Base-by-base conservation (phyloP, 2,888 invertebrate genomes). In the Mesopsocus fuscifrons region DNA sequence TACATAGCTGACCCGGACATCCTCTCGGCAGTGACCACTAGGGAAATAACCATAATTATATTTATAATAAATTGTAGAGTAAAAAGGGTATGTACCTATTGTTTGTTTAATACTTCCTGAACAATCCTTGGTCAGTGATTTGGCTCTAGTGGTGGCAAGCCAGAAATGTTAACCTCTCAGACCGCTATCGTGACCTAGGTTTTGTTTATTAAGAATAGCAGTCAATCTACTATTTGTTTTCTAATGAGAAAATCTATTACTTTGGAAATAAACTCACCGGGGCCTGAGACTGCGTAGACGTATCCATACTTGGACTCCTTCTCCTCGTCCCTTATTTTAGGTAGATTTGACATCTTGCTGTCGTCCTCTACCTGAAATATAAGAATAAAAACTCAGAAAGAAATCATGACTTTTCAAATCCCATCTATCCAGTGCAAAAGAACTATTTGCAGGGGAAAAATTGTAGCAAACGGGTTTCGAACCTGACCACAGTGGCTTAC, bases 1-100 rank as follows among this genome's bases (percentile, higher is more conserved):
- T 97, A 98, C 95, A 98, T 98, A 73, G 97, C 97, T 21, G 97
- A 87, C 48, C 98, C 98, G 47, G 94, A 79, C 98, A 99, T 99
- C 62, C 84, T 83, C 64, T 98, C 92, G 50, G 98, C 98, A 47
- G 94, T 97, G 41, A 99, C 98, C 65, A 99, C 98, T 95, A 59
- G 46, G 61, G 58, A 40, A 9, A 26, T 26, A 26, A 11, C 26
- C 34, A 22, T 30, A 40, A 31, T 17, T 3, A n/a, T 23, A 9
- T 41, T 20, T 8, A 3, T n/a, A 46, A 41, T 18, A 38, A 34
- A 41, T 18, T 18, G 31, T 32, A 42, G n/a, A 31, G 13, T 32
- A n/a, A 11, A 34, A 42, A 17, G 20, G 13, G 11, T 31, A 30
- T 34, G n/a, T n/a, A n/a, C n/a, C n/a, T n/a, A n/a, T n/a, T n/a